Conservation (phyloP, 2,797 vertebrate species). For the Pseudochromis fuscus region DNA sequence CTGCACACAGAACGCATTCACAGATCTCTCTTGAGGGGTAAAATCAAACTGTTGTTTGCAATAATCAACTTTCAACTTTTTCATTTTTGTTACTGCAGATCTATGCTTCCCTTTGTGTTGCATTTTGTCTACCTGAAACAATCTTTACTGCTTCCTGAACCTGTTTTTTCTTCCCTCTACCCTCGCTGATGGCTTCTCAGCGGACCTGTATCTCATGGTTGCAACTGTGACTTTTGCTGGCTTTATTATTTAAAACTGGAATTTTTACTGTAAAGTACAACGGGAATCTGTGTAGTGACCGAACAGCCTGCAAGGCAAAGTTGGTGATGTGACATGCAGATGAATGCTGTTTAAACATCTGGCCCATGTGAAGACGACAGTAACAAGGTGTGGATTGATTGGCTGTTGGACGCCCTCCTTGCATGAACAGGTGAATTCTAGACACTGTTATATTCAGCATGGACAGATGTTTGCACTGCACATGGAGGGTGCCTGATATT, state of each 20-base stretch:
- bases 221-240: conserved; percentile 56
- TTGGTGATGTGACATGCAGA: conserved; percentile 33
- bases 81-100: conserved; percentile 12
- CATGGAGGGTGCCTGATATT: conserved; percentile 33
- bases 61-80: conserved; percentile 48
- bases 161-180: conserved; percentile 33
- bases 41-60: conserved; percentile 53
- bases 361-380: conserved; percentile 24
- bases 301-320: conserved; percentile 30
- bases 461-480: conserved; percentile 60
- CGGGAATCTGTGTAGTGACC: conserved; percentile 21
- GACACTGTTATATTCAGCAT: conserved; percentile 50
- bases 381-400: conserved; percentile 16
- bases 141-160: conserved; percentile 42
- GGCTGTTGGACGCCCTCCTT: conserved; percentile 23
- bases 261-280: conserved; percentile 48
- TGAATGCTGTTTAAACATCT: conserved; percentile 17
- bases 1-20: conserved; percentile 64
- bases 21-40: conserved; percentile 45
- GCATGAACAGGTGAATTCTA: conserved; percentile 43
- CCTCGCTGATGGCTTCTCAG: conserved; percentile 38
- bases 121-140: conserved; percentile 49
- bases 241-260: conserved; percentile 71
- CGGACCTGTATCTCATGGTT: conserved; percentile 55
- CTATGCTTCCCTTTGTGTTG: conserved; percentile 46